Conservation (phyloP, 1,140 invertebrate species). For the Bicyclus anynana region DNA sequence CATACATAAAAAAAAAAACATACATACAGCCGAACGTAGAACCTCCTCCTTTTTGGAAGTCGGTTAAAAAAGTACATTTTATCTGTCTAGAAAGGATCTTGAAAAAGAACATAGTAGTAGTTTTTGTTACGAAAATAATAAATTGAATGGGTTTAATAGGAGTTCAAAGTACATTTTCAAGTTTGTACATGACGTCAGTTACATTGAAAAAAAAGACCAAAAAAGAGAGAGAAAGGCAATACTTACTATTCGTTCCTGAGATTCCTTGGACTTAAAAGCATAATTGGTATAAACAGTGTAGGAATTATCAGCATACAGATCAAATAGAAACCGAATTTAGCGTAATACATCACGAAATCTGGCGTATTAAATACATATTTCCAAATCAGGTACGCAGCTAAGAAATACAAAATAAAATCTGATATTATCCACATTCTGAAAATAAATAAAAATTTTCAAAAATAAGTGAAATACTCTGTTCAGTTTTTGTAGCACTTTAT, state of each 20-base stretch:
- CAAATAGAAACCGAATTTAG: neutral
- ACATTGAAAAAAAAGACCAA: too few species aligned
- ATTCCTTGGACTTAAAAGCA: neutral
- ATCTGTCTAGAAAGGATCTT: too few species aligned
- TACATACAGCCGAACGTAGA: too few species aligned
- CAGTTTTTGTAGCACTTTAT: neutral
- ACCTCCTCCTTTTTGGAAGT: too few species aligned
- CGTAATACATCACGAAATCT: neutral
- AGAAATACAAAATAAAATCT: neutral
- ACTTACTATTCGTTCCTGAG: slow-evolving; percentile 19
- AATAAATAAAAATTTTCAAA: neutral
- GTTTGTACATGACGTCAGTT: too few species aligned
- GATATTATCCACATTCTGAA: neutral
- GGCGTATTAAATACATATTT: neutral
- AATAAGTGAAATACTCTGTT: too few species aligned
- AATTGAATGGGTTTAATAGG: too few species aligned
- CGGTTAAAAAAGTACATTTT: too few species aligned
- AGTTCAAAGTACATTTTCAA: too few species aligned
- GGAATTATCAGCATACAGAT: neutral
- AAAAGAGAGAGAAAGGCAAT: neutral
- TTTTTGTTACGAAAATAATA: too few species aligned
- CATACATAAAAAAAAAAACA: too few species aligned
- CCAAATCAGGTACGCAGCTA: neutral
- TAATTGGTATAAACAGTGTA: neutral
- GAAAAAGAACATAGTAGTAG: too few species aligned